Evolutionary conservation across 2,113 vertebrate genomes (phyloP), one percentile per base, ranked within the genome.

Genomic region (Synodontis membranacea): DNA sequence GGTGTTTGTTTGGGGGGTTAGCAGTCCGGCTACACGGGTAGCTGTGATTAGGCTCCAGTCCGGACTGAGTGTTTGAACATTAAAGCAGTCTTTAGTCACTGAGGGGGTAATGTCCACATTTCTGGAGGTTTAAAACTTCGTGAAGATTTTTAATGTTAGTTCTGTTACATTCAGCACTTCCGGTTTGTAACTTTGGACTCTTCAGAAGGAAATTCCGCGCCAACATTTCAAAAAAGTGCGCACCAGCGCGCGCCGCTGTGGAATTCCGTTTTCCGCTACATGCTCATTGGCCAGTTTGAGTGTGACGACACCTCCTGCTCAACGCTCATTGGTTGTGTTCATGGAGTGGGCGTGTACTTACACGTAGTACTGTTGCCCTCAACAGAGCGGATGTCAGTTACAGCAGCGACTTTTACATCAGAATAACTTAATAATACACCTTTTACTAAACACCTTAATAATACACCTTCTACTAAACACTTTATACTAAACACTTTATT

Each of bases 211-310:
- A 80, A 89, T 94, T 94, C 94, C 94, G 94, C 95, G 95, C 95
- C 95, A 95, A 93, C 89, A 95, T 95, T 96, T 95, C 90, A 94
- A 95, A 96, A 93, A 90, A 92, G 56, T 78, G 88, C 91, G 90
- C 91, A 94, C 93, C 91, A 94, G 93, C 94, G 94, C 94, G 95
- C 94, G 94, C 94, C 91, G 4, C 54, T n/a, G 23, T 50, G 62
- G 83, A 89, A 88, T 93, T 90, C 91, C 54, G 86, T 62, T 85
- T 87, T 80, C 46, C 37, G 80, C 82, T 75, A 81, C 17, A 42
- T 68, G 83, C 87, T 86, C 42, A 95, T 95, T 95, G 94, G 95
- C 82, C 84, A 39, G 0, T 56, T 68, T 0, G 0, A 0, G 2
- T 1, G 25, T 31, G 34, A 72, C n/a, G 84, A 50, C 37, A 84